These are phyloP conservation scores for Danio tinwini DNA, from an alignment of 2,797 vertebrate genomes.

Conservation along the genomic window DNA sequence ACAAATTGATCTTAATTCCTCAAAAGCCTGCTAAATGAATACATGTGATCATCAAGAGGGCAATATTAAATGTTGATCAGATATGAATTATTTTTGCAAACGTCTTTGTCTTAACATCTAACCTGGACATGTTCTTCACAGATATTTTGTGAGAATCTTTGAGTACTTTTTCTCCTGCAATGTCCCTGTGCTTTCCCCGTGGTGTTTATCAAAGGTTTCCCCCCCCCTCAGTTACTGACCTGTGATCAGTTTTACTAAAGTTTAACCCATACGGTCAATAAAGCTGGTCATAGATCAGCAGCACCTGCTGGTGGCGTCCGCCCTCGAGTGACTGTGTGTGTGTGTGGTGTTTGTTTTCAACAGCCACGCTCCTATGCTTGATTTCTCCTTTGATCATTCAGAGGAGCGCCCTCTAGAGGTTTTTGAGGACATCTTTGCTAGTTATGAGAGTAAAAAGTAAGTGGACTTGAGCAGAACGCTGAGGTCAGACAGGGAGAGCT, in stretches of 20 bases:
- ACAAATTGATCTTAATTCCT: too few species aligned
- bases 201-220: conserved; percentile 21
- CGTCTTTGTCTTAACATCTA: neutral
- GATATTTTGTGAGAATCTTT: neutral
- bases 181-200: conserved; percentile 12
- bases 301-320: conserved; percentile 46
- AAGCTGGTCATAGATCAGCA: conserved; percentile 37
- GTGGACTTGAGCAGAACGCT: conserved; percentile 76
- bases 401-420: conserved; percentile 95
- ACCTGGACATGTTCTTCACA: neutral
- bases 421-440: conserved; percentile 99
- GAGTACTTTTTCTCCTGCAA: conserved; percentile 4
- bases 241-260: conserved; percentile 21
- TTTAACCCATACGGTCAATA: neutral
- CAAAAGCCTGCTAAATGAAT: too few species aligned
- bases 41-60: too few species aligned
- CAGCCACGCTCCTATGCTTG: conserved; percentile 94
- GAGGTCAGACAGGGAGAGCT: conserved; percentile 70
- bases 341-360: conserved; percentile 82
- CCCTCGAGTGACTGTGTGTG: conserved; percentile 71
- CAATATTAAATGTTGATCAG: neutral
- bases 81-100: neutral
- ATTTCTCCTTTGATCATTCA: conserved; percentile 99
- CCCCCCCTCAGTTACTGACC: conserved; percentile 20
- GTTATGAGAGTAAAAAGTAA: conserved; percentile 99